A percentile compares a stretch with the other conserved stretches of the same genome.
Evolutionary conservation across 2,888 invertebrate species (phyloP).

Genomic region (Diplolepis rosae): DNA sequence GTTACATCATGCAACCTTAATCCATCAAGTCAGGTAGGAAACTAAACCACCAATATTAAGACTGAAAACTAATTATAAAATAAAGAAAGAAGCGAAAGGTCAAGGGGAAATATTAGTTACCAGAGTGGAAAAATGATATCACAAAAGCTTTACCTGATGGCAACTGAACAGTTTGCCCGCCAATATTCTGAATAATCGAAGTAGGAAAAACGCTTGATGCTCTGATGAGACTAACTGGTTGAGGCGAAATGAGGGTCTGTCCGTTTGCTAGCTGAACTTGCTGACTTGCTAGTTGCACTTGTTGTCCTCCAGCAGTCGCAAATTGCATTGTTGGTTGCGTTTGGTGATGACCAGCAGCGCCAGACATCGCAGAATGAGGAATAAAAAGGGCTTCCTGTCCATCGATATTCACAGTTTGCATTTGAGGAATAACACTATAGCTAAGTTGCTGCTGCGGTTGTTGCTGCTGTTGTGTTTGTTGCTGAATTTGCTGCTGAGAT

Average conservation of each 20-base stretch:
- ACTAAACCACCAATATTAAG: too few species aligned
- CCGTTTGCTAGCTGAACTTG: constrained; percentile 73
- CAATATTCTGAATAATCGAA: constrained; percentile 83
- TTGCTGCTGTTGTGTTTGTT: constrained; percentile 75
- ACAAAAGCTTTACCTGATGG: constrained; percentile 74
- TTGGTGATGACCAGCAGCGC: constrained; percentile 73
- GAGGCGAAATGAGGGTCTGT: constrained; percentile 74
- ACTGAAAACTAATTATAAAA: too few species aligned
- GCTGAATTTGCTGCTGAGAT: constrained; percentile 66
- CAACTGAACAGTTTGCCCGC: constrained; percentile 81
- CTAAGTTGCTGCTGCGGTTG: constrained; percentile 75
- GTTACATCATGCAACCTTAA: constrained; percentile 1
- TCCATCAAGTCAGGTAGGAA: neutral
- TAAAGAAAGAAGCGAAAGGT: neutral
- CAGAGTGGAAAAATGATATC: constrained; percentile 1
- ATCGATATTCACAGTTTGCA: constrained; percentile 94
- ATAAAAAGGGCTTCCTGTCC: constrained; percentile 95
- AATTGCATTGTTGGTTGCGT: constrained; percentile 71
- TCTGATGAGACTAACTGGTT: constrained; percentile 78
- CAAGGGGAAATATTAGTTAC: constrained; percentile 2
- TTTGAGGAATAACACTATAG: constrained; percentile 80
- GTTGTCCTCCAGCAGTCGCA: constrained; percentile 67
- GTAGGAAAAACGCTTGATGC: constrained; percentile 81
- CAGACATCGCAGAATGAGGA: constrained; percentile 82
- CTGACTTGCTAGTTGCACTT: constrained; percentile 70